phyloP scores from a whole-genome alignment of 2,797 vertebrate genomes.

The Halcyon chelicuti region DNA sequence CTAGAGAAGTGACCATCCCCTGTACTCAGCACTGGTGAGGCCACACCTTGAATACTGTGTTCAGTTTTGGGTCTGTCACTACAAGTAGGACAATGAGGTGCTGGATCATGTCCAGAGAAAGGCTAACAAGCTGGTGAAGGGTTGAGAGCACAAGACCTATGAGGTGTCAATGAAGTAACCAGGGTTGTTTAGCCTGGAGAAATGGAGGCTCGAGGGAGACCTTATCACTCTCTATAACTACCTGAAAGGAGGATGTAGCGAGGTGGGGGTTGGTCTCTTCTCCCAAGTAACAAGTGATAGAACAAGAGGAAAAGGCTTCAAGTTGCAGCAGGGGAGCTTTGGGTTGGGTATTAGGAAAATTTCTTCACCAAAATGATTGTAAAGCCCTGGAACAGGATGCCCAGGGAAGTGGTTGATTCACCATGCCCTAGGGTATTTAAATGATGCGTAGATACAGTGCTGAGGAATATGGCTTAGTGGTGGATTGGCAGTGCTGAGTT shows the following conservation, averaged over 20 bases:
- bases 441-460: rapidly evolving
- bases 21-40: neutral
- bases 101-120: neutral
- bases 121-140: neutral
- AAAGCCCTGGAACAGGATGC: neutral
- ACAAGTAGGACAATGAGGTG: neutral
- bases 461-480: neutral
- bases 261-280: neutral
- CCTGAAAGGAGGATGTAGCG: neutral
- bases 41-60: neutral
- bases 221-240: neutral
- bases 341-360: neutral
- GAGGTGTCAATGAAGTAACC: neutral
- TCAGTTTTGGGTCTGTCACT: neutral
- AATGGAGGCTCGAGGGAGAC: neutral
- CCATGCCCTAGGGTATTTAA: neutral
- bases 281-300: neutral
- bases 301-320: neutral
- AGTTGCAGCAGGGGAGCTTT: neutral
- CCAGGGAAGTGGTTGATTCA: neutral
- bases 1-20: neutral
- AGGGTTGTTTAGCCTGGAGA: neutral
- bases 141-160: neutral
- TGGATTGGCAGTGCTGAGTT: neutral
- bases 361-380: neutral